Evolutionary conservation across 1,140 invertebrate species (phyloP).

Genomic region (Muscidifurax raptorellus): DNA sequence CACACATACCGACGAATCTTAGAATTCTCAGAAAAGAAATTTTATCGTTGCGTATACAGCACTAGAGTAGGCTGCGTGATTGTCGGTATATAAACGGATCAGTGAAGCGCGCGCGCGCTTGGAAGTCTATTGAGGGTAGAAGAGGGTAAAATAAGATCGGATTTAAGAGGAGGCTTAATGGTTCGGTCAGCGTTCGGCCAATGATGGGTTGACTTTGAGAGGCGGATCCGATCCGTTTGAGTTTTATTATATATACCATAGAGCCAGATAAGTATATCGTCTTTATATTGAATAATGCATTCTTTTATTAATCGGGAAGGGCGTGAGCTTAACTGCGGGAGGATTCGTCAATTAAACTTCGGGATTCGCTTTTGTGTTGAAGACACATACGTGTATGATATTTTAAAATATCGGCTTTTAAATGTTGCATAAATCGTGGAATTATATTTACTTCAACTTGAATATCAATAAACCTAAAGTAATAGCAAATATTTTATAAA

Average conservation of each 20-base stretch:
- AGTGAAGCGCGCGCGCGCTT: neutral
- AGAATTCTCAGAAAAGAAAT: neutral
- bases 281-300: conserved; percentile 19
- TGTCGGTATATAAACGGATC: conserved; percentile 19
- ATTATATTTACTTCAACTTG: too few species aligned
- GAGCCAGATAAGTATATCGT: neutral
- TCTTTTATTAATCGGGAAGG: neutral
- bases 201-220: conserved; percentile 6
- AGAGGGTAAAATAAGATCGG: conserved; percentile 1
- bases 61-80: neutral
- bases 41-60: neutral
- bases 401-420: too few species aligned
- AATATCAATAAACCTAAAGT: too few species aligned
- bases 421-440: too few species aligned
- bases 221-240: neutral
- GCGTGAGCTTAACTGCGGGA: neutral
- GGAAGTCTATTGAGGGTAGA: neutral
- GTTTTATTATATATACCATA: neutral
- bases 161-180: conserved; percentile 12
- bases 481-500: too few species aligned
- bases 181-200: neutral
- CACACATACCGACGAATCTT: neutral
- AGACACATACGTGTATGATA: too few species aligned
- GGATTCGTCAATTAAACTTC: neutral
- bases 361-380: neutral